These are phyloP conservation scores for Drosophila monieri DNA, from an alignment of 2,888 invertebrate genomes.

Conservation along the genomic window DNA sequence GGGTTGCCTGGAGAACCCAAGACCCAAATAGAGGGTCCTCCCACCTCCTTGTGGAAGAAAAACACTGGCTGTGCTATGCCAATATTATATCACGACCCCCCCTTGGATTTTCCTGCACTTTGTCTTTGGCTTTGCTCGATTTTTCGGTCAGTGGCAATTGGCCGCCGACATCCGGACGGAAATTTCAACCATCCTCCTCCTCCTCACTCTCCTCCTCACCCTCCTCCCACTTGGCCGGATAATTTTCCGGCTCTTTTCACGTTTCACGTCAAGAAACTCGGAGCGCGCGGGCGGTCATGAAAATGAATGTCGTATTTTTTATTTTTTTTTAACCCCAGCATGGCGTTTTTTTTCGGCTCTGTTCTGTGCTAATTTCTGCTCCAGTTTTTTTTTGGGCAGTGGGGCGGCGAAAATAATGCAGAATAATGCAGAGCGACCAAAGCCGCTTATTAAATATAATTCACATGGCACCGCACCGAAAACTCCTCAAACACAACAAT, in stretches of 20 bases:
- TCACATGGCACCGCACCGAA: conserved; percentile 34
- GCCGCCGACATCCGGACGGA: conserved; percentile 59
- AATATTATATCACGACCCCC: conserved; percentile 57
- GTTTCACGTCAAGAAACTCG: conserved; percentile 70
- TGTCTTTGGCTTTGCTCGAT: conserved; percentile 56
- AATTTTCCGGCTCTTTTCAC: conserved; percentile 79
- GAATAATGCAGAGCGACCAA: conserved; percentile 18
- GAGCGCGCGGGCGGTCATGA: conserved; percentile 54
- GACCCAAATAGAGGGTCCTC: too few relatives aligned
- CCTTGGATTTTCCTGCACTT: conserved; percentile 43
- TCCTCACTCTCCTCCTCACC: too few relatives aligned
- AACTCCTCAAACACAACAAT: conserved; percentile 36
- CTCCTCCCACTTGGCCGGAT: conserved; percentile 47
- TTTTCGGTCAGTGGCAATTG: conserved; percentile 68
- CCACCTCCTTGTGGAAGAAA: too few relatives aligned
- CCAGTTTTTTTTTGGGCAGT: conserved; percentile 48
- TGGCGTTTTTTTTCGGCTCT: conserved; percentile 26
- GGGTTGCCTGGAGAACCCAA: background rate
- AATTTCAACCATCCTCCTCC: conserved; percentile 14
- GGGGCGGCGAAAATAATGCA: conserved; percentile 19
- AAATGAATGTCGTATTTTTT: conserved; percentile 66
- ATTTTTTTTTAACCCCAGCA: conserved; percentile 27
- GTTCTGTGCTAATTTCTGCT: conserved; percentile 68
- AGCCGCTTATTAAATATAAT: conserved; percentile 63
- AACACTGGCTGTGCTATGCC: conserved; percentile 54